Evolutionary conservation across 2,113 vertebrate genomes (phyloP), one percentile per base, ranked within the genome.

Genomic region (Pygoscelis adeliae): DNA sequence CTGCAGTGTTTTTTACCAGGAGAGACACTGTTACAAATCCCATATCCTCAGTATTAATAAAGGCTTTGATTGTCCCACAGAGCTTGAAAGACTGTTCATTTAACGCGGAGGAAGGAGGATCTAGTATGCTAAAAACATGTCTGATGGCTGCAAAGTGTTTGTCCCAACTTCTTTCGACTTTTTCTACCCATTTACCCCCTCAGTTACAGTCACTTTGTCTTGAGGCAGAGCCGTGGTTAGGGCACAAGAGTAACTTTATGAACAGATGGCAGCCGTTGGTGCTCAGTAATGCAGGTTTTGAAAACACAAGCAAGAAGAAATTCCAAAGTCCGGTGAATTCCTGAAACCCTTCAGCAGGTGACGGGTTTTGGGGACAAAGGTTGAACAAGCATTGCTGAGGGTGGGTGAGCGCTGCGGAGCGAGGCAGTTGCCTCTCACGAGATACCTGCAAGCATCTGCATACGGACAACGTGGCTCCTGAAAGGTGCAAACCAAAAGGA

Each of bases 231-330:
- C 36, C 27, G 26, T 6, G 40, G 23, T 44, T 30, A 40, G 67
- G 52, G 14, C 40, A 17, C 0, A 9, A 34, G 21, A 30, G 3
- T 17, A n/a, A 30, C 30, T 10, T 7, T 22, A 2, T 3, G 61
- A 29, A 2, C 21, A 11, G 80, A 13, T 1, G 29, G 67, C 38
- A 49, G 50, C 55, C 0, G 1, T 3, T 0, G 15, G 34, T 0
- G 2, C 11, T 36, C 42, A 10, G 58, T 29, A 12, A 20, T 0
- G 3, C 38, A 26, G 52, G 19, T 5, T 50, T 47, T 52, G 67
- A 32, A 38, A 69, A 36, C 62, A 13, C 0, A 15, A 70, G 22
- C 30, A 19, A 42, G 59, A 17, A 69, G 61, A 12, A 27, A 56
- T 55, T 71, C 67, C 78, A 23, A 87, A 94, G 83, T 42, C 56